Evolutionary conservation across 2,888 invertebrate genomes (phyloP).

Genomic region (Callyntrura sp.): DNA sequence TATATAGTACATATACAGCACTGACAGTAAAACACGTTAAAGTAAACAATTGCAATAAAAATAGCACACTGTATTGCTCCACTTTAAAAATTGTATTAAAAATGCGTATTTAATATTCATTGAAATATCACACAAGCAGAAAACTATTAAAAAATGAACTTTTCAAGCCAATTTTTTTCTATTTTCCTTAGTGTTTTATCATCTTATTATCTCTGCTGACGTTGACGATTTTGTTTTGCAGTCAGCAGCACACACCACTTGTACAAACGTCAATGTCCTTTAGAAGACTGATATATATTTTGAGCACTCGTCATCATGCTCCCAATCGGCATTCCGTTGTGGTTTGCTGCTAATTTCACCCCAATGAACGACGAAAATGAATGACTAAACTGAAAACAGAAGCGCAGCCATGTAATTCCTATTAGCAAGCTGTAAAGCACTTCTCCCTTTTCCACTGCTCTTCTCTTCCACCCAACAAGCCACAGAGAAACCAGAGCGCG

Average conservation of each 20-base stretch:
- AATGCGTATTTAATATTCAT: slow-evolving; percentile 45
- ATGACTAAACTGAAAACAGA: slow-evolving; percentile 54
- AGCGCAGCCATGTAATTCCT: slow-evolving; percentile 17
- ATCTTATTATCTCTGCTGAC: background rate
- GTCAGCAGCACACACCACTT: slow-evolving; percentile 38
- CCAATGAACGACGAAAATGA: slow-evolving; percentile 17
- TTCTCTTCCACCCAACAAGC: background rate
- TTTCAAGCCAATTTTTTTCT: background rate
- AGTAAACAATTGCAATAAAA: slow-evolving; percentile 25
- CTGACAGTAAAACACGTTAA: slow-evolving; percentile 8
- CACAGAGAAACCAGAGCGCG: background rate
- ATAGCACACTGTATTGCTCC: slow-evolving; percentile 5
- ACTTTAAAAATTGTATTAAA: slow-evolving; percentile 37
- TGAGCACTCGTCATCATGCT: slow-evolving; percentile 32
- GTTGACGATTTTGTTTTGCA: background rate
- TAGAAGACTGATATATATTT: slow-evolving; percentile 47
- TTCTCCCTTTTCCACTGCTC: background rate
- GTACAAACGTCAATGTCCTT: slow-evolving; percentile 62
- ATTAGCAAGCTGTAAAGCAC: slow-evolving; percentile 26
- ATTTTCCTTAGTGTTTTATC: background rate
- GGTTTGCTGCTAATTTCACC: slow-evolving; percentile 62
- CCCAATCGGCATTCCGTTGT: slow-evolving; percentile 40
- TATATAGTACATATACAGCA: background rate
- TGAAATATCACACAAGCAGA: slow-evolving; percentile 17
- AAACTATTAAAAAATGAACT: background rate